Conservation (phyloP, 1,140 invertebrate species). For the Mizuhopecten yessoensis region DNA sequence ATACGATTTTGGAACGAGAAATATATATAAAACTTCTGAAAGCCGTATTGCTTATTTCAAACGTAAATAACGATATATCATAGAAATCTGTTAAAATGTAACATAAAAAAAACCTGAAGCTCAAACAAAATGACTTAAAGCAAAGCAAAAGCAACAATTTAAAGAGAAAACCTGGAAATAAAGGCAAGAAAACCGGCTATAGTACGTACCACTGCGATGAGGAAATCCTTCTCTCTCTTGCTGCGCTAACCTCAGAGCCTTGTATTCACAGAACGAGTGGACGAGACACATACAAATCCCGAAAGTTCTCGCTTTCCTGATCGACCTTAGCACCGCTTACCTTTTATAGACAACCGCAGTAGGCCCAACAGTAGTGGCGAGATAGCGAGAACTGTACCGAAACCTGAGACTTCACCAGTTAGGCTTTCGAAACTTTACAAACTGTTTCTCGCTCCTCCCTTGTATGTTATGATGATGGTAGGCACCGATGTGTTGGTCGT, state of each 20-base stretch:
- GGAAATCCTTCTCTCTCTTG: constrained; percentile 5
- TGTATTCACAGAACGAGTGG: constrained; percentile 11
- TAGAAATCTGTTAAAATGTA: neutral
- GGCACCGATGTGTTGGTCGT: neutral
- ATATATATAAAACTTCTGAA: neutral
- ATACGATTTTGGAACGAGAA: neutral
- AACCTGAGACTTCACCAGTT: constrained; percentile 10
- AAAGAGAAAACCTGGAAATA: neutral
- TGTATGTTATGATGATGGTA: neutral
- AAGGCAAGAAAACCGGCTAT: neutral
- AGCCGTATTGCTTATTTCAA: neutral
- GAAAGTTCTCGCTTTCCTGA: constrained; percentile 32
- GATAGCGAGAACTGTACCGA: neutral
- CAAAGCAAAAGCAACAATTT: constrained; percentile 4
- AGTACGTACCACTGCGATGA: neutral
- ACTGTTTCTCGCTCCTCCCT: neutral
- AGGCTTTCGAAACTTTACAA: constrained; percentile 38
- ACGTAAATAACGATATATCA: neutral
- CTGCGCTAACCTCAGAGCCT: constrained; percentile 18
- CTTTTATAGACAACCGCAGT: constrained; percentile 27
- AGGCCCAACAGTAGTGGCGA: neutral
- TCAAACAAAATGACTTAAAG: neutral
- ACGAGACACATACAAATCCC: constrained; percentile 25
- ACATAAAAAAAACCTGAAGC: neutral
- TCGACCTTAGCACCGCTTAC: neutral